Conservation (phyloP, 2,888 invertebrate species). For the Drosophila macrospina region DNA sequence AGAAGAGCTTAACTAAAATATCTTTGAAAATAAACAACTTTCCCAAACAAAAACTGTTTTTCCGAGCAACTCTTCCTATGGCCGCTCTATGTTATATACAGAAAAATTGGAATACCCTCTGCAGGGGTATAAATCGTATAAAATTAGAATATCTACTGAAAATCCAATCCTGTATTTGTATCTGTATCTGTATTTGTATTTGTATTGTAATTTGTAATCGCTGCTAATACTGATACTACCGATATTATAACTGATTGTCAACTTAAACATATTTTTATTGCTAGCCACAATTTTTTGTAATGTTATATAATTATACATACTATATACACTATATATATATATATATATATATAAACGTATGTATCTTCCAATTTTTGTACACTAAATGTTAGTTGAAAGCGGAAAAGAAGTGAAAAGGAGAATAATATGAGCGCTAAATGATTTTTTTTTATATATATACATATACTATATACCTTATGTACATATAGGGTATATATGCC, state of each 20-base stretch:
- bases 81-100: no score
- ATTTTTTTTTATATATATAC: slow-evolving; percentile 58
- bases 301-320: slow-evolving; percentile 53
- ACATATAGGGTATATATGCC: slow-evolving; percentile 40
- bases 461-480: slow-evolving; percentile 42
- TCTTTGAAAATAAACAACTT: not conserved
- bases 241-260: slow-evolving; percentile 66
- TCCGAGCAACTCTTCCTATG: no score
- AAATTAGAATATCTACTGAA: slow-evolving; percentile 12
- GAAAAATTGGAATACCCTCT: slow-evolving; percentile 3
- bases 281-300: slow-evolving; percentile 76
- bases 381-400: slow-evolving; percentile 73
- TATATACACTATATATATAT: slow-evolving; percentile 32
- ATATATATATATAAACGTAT: slow-evolving; percentile 32
- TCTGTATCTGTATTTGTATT: slow-evolving; percentile 22
- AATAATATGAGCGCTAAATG: slow-evolving; percentile 49
- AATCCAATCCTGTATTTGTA: slow-evolving; percentile 34
- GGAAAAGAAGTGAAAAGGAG: not conserved
- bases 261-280: slow-evolving; percentile 67
- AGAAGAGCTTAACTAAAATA: no score
- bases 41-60: no score
- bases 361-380: slow-evolving; percentile 76
- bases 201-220: slow-evolving; percentile 44
- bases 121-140: not conserved
- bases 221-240: slow-evolving; percentile 59